Conservation (phyloP, 1,140 invertebrate genomes). For the Protaetia brevitarsis region DNA sequence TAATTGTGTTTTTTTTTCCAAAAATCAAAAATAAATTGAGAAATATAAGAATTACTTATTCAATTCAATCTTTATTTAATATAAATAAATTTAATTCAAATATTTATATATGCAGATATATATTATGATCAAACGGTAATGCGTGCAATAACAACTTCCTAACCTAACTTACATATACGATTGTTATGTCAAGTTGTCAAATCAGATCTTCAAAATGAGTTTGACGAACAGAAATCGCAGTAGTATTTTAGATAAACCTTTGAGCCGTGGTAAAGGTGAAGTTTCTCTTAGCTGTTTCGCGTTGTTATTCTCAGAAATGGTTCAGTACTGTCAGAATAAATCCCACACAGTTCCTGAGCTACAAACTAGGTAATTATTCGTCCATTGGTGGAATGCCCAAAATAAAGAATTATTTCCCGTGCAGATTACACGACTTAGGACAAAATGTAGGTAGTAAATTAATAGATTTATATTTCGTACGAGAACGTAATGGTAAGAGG, state of each 20-base stretch:
- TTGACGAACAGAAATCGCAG: constrained; percentile 59
- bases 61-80: too few species aligned
- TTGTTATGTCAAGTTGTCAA: background rate
- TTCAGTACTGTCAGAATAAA: constrained; percentile 96
- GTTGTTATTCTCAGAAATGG: constrained; percentile 94
- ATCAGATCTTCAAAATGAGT: constrained; percentile 41
- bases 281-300: constrained; percentile 92
- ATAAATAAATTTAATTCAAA: too few species aligned
- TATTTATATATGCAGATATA: too few species aligned
- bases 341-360: constrained; percentile 93
- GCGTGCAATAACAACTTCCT: too few species aligned
- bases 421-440: constrained; percentile 87
- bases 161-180: background rate
- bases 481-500: constrained; percentile 90
- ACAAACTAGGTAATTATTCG: constrained; percentile 75
- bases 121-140: too few species aligned
- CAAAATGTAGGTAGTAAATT: constrained; percentile 91
- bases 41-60: too few species aligned
- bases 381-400: background rate
- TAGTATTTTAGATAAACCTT: constrained; percentile 86
- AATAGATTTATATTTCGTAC: constrained; percentile 88
- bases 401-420: constrained; percentile 40
- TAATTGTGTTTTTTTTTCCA: too few species aligned
- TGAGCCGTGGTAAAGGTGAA: constrained; percentile 90
- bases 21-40: too few species aligned